phyloP scores from a whole-genome alignment of 2,888 invertebrate species.

The Parnassius mnemosyne region DNA sequence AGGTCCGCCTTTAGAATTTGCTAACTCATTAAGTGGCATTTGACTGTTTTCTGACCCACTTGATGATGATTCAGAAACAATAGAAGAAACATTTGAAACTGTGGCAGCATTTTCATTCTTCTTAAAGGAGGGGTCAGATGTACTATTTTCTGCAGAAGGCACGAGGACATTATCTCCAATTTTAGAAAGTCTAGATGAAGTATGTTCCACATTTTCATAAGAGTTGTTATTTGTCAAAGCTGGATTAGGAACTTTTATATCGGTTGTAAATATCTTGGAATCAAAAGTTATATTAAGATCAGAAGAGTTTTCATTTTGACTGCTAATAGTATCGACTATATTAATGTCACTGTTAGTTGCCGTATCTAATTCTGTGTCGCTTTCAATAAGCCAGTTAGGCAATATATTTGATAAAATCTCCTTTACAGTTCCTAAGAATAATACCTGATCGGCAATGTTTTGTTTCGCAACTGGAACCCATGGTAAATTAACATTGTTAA shows the following conservation, averaged over 20 bases:
- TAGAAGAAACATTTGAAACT: too few relatives aligned
- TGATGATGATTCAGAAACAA: too few relatives aligned
- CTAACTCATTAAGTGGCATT: too few relatives aligned
- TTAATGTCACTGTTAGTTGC: conserved; percentile 1
- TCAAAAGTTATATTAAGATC: background rate
- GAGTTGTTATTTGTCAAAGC: too few relatives aligned
- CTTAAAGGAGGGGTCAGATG: too few relatives aligned
- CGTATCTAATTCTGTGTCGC: conserved; percentile 22
- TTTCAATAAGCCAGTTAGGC: conserved; percentile 55
- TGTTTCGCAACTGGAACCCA: conserved; percentile 52
- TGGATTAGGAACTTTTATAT: background rate
- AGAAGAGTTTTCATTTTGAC: background rate
- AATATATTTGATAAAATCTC: conserved; percentile 57
- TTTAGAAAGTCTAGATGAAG: too few relatives aligned
- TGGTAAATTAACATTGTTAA: conserved; percentile 52
- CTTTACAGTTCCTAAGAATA: conserved; percentile 52
- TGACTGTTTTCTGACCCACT: too few relatives aligned
- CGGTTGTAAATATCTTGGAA: conserved; percentile 4
- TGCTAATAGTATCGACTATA: background rate
- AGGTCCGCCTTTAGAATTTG: too few relatives aligned
- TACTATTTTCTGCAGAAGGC: too few relatives aligned
- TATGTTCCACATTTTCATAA: too few relatives aligned
- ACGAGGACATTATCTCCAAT: too few relatives aligned
- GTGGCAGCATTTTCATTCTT: too few relatives aligned
- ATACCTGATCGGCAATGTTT: conserved; percentile 54